These are phyloP conservation scores for Lasioglossum morio DNA, from an alignment of 2,888 invertebrate genomes.

Conservation along the genomic window DNA sequence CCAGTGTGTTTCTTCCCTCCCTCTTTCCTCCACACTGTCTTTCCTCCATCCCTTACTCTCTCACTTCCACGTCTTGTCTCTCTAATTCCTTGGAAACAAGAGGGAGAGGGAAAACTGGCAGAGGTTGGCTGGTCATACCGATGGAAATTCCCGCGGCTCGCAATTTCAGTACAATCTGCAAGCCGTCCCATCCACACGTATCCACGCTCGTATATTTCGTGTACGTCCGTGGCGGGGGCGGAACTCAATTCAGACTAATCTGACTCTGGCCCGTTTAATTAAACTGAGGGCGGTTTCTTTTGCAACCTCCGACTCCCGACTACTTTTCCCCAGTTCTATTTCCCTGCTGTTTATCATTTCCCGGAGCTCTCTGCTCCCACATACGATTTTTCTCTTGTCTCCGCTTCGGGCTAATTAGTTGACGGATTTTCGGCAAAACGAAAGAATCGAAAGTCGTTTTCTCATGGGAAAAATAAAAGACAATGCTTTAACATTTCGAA, in stretches of 20 bases:
- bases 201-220: conserved; percentile 24
- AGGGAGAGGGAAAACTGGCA: conserved; percentile 51
- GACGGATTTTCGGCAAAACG: background rate
- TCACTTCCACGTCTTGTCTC: conserved; percentile 25
- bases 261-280: conserved; percentile 69
- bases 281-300: conserved; percentile 68
- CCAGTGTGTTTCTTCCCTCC: conserved; percentile 28
- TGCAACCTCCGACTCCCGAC: background rate
- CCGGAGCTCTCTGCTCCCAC: background rate
- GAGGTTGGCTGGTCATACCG: conserved; percentile 71
- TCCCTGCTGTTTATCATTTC: background rate
- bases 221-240: conserved; percentile 41
- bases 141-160: conserved; percentile 75
- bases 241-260: conserved; percentile 78
- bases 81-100: conserved; percentile 5
- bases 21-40: background rate
- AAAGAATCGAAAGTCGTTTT: no score
- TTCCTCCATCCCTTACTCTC: background rate
- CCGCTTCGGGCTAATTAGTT: background rate
- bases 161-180: conserved; percentile 76
- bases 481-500: no score
- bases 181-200: conserved; percentile 57
- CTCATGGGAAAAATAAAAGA: no score
- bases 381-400: background rate
- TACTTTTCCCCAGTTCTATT: background rate